Evolutionary conservation across 2,113 vertebrate genomes (phyloP).

Genomic region (Aptenodytes forsteri): DNA sequence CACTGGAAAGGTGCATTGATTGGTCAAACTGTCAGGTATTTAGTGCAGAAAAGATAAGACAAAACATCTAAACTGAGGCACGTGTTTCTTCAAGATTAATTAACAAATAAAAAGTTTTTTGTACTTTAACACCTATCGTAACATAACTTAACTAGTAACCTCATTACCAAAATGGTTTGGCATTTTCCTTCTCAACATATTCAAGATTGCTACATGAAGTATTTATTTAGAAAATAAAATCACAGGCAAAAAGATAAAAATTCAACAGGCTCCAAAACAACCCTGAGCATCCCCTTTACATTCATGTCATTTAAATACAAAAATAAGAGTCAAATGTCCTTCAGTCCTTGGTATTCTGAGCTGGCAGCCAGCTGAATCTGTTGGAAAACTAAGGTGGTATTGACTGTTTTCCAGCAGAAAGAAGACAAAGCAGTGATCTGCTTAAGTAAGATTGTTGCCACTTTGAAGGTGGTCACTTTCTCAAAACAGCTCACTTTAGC

Average conservation of each 20-base stretch:
- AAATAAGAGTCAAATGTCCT: slow-evolving; percentile 79
- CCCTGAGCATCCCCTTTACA: slow-evolving; percentile 94
- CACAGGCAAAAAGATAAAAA: slow-evolving; percentile 80
- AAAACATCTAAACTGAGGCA: slow-evolving; percentile 83
- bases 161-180: slow-evolving; percentile 72
- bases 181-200: slow-evolving; percentile 72
- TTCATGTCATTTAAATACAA: slow-evolving; percentile 88
- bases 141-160: slow-evolving; percentile 73
- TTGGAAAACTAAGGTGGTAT: slow-evolving; percentile 57
- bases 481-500: slow-evolving; percentile 60
- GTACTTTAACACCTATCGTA: slow-evolving; percentile 69
- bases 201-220: slow-evolving; percentile 77
- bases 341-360: slow-evolving; percentile 71
- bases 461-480: slow-evolving; percentile 53
- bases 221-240: slow-evolving; percentile 77
- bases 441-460: slow-evolving; percentile 64
- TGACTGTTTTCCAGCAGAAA: slow-evolving; percentile 44
- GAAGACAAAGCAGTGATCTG: slow-evolving; percentile 57
- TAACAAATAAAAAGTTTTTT: slow-evolving; percentile 74
- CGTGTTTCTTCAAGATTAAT: slow-evolving; percentile 80
- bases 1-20: slow-evolving; percentile 67
- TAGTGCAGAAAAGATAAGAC: slow-evolving; percentile 80
- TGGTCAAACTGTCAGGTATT: slow-evolving; percentile 76
- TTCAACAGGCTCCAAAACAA: slow-evolving; percentile 85
- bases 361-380: slow-evolving; percentile 57